A percentile compares a stretch with the other conserved stretches of the same genome.
Conservation (phyloP, 2,888 invertebrate species). For the Drosophila falleni region DNA sequence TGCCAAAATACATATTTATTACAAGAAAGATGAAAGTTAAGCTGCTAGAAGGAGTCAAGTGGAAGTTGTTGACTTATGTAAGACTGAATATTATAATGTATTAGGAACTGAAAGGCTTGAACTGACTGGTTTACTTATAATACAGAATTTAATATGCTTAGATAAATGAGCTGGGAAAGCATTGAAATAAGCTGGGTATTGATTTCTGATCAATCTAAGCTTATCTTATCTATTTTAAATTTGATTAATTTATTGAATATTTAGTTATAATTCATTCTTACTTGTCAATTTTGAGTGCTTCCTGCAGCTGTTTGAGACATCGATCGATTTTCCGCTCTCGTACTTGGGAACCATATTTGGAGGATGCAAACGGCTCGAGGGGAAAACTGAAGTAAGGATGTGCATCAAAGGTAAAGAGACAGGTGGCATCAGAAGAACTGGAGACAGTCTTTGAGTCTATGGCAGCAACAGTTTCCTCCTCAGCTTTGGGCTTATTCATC, state of each 20-base stretch:
- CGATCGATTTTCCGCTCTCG: conserved; percentile 82
- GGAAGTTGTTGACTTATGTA: conserved; percentile 9
- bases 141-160: not conserved
- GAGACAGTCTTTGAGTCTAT: not conserved
- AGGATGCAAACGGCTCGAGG: conserved; percentile 54
- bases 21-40: conserved; percentile 2
- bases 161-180: not conserved
- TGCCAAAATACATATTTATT: conserved; percentile 10
- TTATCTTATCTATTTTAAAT: not conserved
- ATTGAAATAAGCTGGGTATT: not conserved
- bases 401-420: conserved; percentile 64
- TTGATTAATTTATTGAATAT: not conserved
- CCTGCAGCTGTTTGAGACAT: conserved; percentile 77
- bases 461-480: not conserved
- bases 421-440: conserved; percentile 3
- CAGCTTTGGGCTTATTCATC: conserved; percentile 35
- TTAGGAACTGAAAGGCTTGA: not conserved
- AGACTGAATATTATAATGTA: not conserved
- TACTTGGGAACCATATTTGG: conserved; percentile 81
- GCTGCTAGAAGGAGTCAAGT: not conserved
- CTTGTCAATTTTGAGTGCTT: conserved; percentile 64
- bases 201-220: not conserved
- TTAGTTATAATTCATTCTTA: conserved; percentile 31
- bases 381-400: conserved; percentile 61
- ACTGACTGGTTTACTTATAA: not conserved